Evolutionary conservation across 2,113 vertebrate species (phyloP), one percentile per base, ranked within the genome.

Genomic region (Vireo altiloquus): DNA sequence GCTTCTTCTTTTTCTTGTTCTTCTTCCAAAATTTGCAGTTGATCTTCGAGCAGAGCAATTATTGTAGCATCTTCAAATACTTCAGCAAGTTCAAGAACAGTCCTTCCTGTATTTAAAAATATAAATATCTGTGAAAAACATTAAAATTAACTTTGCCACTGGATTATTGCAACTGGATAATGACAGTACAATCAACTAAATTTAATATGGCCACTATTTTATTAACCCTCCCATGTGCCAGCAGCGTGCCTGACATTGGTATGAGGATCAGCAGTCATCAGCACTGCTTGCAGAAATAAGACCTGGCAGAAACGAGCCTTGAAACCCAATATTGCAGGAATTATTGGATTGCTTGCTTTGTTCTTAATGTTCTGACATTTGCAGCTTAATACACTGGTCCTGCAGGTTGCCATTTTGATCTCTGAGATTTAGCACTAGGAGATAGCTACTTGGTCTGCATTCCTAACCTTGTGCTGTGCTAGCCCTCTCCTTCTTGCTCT

Each of bases 41-140:
- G 98, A 49, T 97, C 97, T 96, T 98, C 95, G 31, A 99, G 95
- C 92, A 99, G 82, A 44, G 98, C 95, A 83, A 99, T 98, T 80
- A 99, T 96, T 90, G 95, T 94, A 30, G 96, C 88, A 88, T 99
- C 98, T 87, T 97, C 98, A 91, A 98, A 99, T 6, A 95, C 97
- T 76, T 89, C 93, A 64, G 99, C 99, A 66, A 99, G 76, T 57
- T 99, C 98, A 61, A 99, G 97, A 86, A 97, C 98, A 87, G 75
- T 98, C 75, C 98, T 98, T 59, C 97, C 99, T 99, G 82, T 47
- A 60, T 84, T 92, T 54, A 81, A 92, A 88, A 44, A 71, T 60
- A 69, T 1, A 59, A 63, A 30, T 17, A 77, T 33, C 49, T 61
- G 9, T n/a, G 82, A 64, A 78, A 95, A 57, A 35, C 4, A 88